These are phyloP conservation scores for Rallus crepitans DNA, from an alignment of 2,797 vertebrate species.

Conservation along the genomic window DNA sequence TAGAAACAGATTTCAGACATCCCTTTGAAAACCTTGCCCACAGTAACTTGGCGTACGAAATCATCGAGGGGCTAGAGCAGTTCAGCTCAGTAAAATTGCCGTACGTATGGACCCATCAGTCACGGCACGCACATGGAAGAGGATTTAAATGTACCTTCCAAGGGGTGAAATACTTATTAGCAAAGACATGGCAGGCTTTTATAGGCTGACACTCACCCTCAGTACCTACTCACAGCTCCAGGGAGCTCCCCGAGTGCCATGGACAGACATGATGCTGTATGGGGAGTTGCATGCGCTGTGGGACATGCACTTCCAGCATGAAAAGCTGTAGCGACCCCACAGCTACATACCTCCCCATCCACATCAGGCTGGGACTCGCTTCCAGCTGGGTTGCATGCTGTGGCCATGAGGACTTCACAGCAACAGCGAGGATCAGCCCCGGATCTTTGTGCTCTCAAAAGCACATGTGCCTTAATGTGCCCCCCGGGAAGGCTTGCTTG, in stretches of 20 bases:
- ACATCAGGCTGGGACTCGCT: background rate
- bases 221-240: background rate
- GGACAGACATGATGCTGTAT: rapidly evolving
- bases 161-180: background rate
- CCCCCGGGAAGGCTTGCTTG: rapidly evolving
- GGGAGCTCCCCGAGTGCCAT: rapidly evolving
- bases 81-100: background rate
- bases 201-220: background rate
- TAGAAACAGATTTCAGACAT: background rate
- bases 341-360: background rate
- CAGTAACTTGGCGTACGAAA: background rate
- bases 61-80: background rate
- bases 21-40: background rate
- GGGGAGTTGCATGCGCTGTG: background rate
- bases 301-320: background rate
- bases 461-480: background rate
- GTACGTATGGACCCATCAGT: rapidly evolving
- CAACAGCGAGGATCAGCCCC: background rate
- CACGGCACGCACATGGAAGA: rapidly evolving
- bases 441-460: background rate
- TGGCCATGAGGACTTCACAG: background rate
- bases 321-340: rapidly evolving
- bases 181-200: background rate
- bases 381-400: background rate
- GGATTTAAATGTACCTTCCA: background rate